These are phyloP conservation scores for Diogma glabrata DNA, from an alignment of 2,888 invertebrate genomes.

Conservation along the genomic window DNA sequence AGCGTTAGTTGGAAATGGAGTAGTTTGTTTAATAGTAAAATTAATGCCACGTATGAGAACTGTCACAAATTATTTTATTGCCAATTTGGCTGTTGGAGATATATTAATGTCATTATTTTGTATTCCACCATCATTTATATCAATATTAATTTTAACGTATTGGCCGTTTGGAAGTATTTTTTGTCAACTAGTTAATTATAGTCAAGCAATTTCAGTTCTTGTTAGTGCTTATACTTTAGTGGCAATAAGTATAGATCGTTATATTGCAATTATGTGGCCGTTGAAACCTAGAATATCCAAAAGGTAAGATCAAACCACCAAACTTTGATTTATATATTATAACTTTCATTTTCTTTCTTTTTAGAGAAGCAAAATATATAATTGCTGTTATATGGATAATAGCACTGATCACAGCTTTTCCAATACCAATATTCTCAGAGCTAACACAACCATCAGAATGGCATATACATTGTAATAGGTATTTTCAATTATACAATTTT, in stretches of 20 bases:
- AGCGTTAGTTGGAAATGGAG: slow-evolving; percentile 60
- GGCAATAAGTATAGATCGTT: slow-evolving; percentile 82
- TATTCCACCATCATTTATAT: slow-evolving; percentile 80
- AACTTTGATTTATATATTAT: background rate
- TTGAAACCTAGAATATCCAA: slow-evolving; percentile 69
- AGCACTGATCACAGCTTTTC: slow-evolving; percentile 67
- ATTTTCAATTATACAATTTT: slow-evolving; percentile 17
- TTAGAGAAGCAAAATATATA: slow-evolving; percentile 34
- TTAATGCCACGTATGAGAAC: slow-evolving; percentile 78
- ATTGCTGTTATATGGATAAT: slow-evolving; percentile 35
- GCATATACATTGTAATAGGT: slow-evolving; percentile 54
- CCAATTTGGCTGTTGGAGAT: slow-evolving; percentile 80
- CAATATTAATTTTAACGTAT: slow-evolving; percentile 64
- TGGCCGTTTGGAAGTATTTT: slow-evolving; percentile 81
- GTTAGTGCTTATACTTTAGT: slow-evolving; percentile 85
- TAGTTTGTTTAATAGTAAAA: slow-evolving; percentile 78
- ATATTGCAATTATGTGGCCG: slow-evolving; percentile 83
- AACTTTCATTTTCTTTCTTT: slow-evolving; percentile 10
- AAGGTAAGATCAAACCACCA: slow-evolving; percentile 31
- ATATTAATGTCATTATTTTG: slow-evolving; percentile 83
- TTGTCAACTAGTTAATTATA: slow-evolving; percentile 74
- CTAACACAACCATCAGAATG: slow-evolving; percentile 49
- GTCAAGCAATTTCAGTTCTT: slow-evolving; percentile 67
- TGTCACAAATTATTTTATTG: slow-evolving; percentile 86
- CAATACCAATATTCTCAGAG: slow-evolving; percentile 65